Evolutionary conservation across 2,797 vertebrate species (phyloP), one percentile per base, ranked within the genome.

Genomic region (Valencia hispanica): DNA sequence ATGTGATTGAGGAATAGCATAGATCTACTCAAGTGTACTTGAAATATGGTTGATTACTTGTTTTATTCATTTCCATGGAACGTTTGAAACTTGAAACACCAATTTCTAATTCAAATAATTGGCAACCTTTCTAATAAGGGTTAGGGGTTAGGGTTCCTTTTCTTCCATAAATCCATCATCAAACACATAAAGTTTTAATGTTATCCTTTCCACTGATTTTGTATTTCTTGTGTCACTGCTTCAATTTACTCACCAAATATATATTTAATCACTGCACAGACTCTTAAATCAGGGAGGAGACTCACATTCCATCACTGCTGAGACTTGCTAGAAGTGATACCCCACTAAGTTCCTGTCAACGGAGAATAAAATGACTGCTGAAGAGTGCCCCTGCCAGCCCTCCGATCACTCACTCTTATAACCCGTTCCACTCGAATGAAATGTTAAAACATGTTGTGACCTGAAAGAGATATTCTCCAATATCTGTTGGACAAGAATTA

Each of bases 241-340:
- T 77, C 78, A 41, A 72, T 79, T 79, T 68, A 61, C 75, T 36
- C 18, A 8, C 9, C 73, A 63, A 73, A 70, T 77, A 83, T 14
- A 10, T 36, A 7, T 53, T 2, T 36, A 68, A 61, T 27, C 1
- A 55, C 41, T 30, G 30, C 55, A 9, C 4, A 63, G 55, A 34
- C 68, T 65, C 32, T 4, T 47, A 63, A 48, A 34, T 45, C 1
- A 10, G 79, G 74, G 47, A 70, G 75, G 70, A 53, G 75, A 51
- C 48, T 81, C 74, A 39, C 86, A 93, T 92, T 90, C 90, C 87
- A 36, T 74, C 86, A 84, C 84, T 91, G 90, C 51, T 88, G 79
- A 91, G 89, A 92, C 92, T 88, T 92, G 91, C 85, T 86, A 55
- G 79, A 45, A 72, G 79, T 65, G 84, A 86, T 84, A 83, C 79